Evolutionary conservation across 2,888 invertebrate genomes (phyloP).

Genomic region (Parnassius mnemosyne): DNA sequence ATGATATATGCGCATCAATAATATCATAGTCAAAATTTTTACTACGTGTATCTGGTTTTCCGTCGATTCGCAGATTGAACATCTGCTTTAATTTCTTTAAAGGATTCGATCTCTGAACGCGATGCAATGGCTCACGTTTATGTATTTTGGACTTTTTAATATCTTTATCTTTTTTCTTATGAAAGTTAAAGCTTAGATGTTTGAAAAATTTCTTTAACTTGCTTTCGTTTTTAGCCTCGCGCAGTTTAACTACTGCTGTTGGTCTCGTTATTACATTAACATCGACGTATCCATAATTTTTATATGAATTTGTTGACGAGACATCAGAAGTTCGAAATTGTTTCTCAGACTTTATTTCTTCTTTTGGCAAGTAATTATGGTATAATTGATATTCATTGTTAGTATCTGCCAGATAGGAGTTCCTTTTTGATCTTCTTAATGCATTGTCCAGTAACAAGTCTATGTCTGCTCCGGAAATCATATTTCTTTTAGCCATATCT

Average conservation of each 20-base stretch:
- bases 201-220: conserved; percentile 40
- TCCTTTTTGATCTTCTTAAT: conserved; percentile 7
- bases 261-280: conserved; percentile 19
- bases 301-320: conserved; percentile 2
- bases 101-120: conserved; percentile 45
- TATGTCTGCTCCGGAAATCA: not conserved
- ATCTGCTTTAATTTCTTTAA: conserved; percentile 48
- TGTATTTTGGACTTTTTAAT: conserved; percentile 32
- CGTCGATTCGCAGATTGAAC: conserved; percentile 35
- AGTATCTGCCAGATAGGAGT: not conserved
- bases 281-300: conserved; percentile 21
- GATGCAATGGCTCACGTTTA: conserved; percentile 29
- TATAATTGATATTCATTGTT: conserved; percentile 14
- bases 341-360: not conserved
- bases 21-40: conserved; percentile 41
- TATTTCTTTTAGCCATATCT: conserved; percentile 2
- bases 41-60: conserved; percentile 22
- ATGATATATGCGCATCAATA: conserved; percentile 32
- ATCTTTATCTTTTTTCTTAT: conserved; percentile 33
- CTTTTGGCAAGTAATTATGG: conserved; percentile 16
- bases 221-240: conserved; percentile 32
- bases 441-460: conserved; percentile 8
- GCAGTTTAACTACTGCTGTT: conserved; percentile 21
- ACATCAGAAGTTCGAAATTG: not conserved
- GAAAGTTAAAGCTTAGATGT: conserved; percentile 38